A percentile compares a stretch with the other conserved stretches of the same genome.
These are phyloP conservation scores for Muscicapa striata DNA, from an alignment of 2,797 vertebrate genomes.

Conservation along the genomic window DNA sequence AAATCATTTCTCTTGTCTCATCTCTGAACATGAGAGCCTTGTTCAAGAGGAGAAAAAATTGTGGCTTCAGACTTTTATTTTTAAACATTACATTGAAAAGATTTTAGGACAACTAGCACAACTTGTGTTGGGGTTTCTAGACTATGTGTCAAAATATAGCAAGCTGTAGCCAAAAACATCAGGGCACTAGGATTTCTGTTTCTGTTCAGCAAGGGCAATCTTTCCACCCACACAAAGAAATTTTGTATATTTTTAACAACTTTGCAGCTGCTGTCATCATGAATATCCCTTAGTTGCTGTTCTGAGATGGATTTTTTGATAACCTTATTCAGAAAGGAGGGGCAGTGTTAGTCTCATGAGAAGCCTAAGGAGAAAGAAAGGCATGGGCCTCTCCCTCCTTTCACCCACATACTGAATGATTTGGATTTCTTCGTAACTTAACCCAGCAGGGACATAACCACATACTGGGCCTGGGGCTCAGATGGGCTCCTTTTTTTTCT, in stretches of 20 bases:
- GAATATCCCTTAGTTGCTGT: slow-evolving; percentile 3
- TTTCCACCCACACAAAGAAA: slow-evolving; percentile 24
- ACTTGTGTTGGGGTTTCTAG: neutral
- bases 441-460: neutral
- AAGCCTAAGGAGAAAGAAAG: slow-evolving; percentile 10
- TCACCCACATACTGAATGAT: slow-evolving; percentile 18
- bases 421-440: slow-evolving; percentile 53
- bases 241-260: slow-evolving; percentile 63
- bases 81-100: neutral
- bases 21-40: neutral
- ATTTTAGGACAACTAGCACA: neutral
- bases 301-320: slow-evolving; percentile 16
- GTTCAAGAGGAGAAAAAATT: neutral
- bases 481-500: neutral
- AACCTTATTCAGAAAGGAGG: neutral
- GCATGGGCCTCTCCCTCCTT: slow-evolving; percentile 14
- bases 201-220: slow-evolving; percentile 13
- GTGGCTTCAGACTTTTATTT: neutral
- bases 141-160: slow-evolving; percentile 19
- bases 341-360: neutral
- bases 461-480: neutral
- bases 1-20: slow-evolving; percentile 19
- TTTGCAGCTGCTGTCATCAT: slow-evolving; percentile 48
- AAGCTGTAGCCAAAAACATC: slow-evolving; percentile 5
- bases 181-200: slow-evolving; percentile 5